phyloP scores from a whole-genome alignment of 30 jellyfish, hydroid and myxozoan genomes.

The Turritopsis dohrnii region DNA sequence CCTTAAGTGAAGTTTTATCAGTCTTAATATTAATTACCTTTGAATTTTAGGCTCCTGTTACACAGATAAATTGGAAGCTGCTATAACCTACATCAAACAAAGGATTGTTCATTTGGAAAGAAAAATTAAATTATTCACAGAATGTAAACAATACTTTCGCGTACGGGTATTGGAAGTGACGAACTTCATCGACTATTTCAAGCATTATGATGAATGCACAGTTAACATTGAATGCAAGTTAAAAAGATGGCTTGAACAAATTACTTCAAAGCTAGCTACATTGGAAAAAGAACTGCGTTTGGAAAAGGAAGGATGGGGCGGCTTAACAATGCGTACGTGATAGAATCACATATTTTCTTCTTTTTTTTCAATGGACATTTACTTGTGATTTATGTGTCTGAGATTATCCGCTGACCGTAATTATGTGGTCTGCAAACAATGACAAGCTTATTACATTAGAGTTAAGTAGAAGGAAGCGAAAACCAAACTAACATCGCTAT shows the following conservation, averaged over 20 bases:
- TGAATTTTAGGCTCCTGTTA: not conserved
- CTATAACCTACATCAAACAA: not conserved
- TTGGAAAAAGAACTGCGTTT: not conserved
- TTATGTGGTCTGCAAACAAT: not conserved
- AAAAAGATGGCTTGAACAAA: not conserved
- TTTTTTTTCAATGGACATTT: not conserved
- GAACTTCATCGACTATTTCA: not conserved
- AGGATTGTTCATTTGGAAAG: not conserved
- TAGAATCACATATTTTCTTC: not conserved
- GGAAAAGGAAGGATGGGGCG: constrained; percentile 19
- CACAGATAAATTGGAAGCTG: constrained; percentile 6
- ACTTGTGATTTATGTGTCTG: not conserved
- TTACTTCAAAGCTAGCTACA: not conserved
- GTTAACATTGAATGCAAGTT: constrained; percentile 2
- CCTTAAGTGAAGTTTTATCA: not conserved
- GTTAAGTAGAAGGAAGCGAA: not conserved
- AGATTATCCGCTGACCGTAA: not conserved
- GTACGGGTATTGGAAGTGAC: not conserved
- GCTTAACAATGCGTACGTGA: not conserved
- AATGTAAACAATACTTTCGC: not conserved
- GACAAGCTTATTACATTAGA: not conserved
- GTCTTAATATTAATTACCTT: not conserved
- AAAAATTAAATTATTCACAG: not conserved
- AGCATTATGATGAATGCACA: not conserved
- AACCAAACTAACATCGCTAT: not conserved